Evolutionary conservation across 2,797 vertebrate genomes (phyloP).

Genomic region (Numenius phaeopus): DNA sequence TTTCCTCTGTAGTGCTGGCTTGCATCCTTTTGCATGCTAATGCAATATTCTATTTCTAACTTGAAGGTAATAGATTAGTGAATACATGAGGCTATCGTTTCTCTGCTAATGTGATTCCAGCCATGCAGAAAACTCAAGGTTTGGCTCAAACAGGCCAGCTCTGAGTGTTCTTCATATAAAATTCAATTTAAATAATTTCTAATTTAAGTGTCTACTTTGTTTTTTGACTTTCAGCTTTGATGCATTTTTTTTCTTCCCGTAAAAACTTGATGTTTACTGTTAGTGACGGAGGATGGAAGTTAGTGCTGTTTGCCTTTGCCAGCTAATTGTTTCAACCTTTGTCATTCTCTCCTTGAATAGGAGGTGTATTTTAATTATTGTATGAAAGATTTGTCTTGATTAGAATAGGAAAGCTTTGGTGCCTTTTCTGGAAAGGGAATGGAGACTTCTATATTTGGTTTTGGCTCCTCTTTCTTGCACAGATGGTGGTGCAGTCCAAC

Average conservation of each 20-base stretch:
- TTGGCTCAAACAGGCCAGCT: slow-evolving; percentile 61
- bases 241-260: not conserved
- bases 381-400: slow-evolving; percentile 69
- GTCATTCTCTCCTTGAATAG: slow-evolving; percentile 60
- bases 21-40: slow-evolving; percentile 70
- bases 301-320: slow-evolving; percentile 4
- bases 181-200: slow-evolving; percentile 73
- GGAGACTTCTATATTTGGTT: not conserved
- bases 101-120: slow-evolving; percentile 62
- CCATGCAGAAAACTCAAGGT: slow-evolving; percentile 44
- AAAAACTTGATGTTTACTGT: slow-evolving; percentile 30
- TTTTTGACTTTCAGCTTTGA: slow-evolving; percentile 68
- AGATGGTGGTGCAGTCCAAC: not conserved
- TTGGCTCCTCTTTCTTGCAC: not conserved
- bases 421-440: slow-evolving; percentile 12
- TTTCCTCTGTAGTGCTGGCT: not conserved
- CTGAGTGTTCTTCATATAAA: slow-evolving; percentile 67
- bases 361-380: slow-evolving; percentile 67
- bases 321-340: slow-evolving; percentile 69
- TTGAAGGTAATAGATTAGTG: slow-evolving; percentile 64
- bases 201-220: slow-evolving; percentile 52
- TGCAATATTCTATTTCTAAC: slow-evolving; percentile 66
- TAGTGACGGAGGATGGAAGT: not conserved
- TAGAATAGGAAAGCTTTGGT: slow-evolving; percentile 32
- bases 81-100: slow-evolving; percentile 33